phyloP scores from a whole-genome alignment of 2,888 invertebrate species.

The Eristalinus sepulchralis region DNA sequence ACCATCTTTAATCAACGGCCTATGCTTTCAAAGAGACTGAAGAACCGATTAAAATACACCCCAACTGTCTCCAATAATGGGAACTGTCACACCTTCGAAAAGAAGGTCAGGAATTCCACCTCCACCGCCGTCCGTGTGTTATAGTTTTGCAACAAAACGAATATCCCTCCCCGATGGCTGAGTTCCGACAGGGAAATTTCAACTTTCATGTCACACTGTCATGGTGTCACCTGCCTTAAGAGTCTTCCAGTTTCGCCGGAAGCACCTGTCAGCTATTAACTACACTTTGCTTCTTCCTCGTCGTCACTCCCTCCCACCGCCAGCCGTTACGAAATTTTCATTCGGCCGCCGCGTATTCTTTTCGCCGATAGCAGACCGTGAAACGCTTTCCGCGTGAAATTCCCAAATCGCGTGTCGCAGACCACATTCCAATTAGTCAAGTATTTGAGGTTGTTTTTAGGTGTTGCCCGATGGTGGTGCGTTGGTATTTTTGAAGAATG shows the following conservation, averaged over 20 bases:
- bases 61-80: too few relatives aligned
- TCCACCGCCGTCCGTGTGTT: not conserved
- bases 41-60: too few relatives aligned
- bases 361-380: slow-evolving; percentile 50
- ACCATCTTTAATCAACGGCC: too few relatives aligned
- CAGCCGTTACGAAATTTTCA: not conserved
- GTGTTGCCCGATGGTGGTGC: slow-evolving; percentile 40
- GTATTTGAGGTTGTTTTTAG: slow-evolving; percentile 54
- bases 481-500: slow-evolving; percentile 28
- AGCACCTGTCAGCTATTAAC: slow-evolving; percentile 63
- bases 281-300: slow-evolving; percentile 41
- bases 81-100: too few relatives aligned
- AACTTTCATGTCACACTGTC: slow-evolving; percentile 44
- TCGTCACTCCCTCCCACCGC: not conserved
- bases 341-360: not conserved
- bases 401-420: slow-evolving; percentile 66
- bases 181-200: not conserved
- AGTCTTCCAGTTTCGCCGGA: slow-evolving; percentile 26
- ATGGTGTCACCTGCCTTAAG: slow-evolving; percentile 53
- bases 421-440: slow-evolving; percentile 70
- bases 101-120: not conserved
- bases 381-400: slow-evolving; percentile 62
- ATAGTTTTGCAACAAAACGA: not conserved
- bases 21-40: too few relatives aligned
- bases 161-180: not conserved